These are phyloP conservation scores for Dromaius novaehollandiae DNA, from an alignment of 2,113 vertebrate genomes.

Conservation along the genomic window DNA sequence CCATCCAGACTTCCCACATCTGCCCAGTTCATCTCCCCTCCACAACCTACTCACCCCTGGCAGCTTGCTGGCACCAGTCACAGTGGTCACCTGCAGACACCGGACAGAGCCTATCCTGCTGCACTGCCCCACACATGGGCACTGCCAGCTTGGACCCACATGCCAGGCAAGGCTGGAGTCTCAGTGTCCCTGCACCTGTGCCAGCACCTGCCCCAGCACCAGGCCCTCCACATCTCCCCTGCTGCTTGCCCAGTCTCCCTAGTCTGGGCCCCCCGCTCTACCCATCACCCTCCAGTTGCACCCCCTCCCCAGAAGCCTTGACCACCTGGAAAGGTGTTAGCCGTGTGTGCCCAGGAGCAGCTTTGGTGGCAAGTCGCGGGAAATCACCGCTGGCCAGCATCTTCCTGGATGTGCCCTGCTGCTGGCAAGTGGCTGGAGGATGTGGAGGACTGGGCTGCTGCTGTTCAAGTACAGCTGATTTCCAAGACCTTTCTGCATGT, in stretches of 20 bases:
- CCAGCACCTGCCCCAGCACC: neutral
- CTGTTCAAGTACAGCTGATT: neutral
- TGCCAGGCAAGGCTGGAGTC: neutral
- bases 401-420: neutral
- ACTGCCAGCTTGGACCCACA: neutral
- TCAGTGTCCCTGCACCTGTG: fast-evolving
- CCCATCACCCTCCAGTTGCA: fast-evolving
- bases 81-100: neutral
- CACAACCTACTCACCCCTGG: neutral
- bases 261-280: fast-evolving
- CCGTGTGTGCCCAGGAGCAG: neutral
- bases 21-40: neutral
- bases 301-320: fast-evolving
- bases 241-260: fast-evolving
- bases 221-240: neutral
- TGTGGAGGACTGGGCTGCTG: fast-evolving
- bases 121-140: fast-evolving
- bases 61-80: no score
- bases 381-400: fast-evolving
- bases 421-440: no score
- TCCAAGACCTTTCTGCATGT: fast-evolving
- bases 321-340: neutral
- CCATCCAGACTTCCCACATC: neutral
- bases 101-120: fast-evolving
- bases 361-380: neutral